Conservation (phyloP, 2,888 invertebrate genomes). For the Calliphora vomitoria region DNA sequence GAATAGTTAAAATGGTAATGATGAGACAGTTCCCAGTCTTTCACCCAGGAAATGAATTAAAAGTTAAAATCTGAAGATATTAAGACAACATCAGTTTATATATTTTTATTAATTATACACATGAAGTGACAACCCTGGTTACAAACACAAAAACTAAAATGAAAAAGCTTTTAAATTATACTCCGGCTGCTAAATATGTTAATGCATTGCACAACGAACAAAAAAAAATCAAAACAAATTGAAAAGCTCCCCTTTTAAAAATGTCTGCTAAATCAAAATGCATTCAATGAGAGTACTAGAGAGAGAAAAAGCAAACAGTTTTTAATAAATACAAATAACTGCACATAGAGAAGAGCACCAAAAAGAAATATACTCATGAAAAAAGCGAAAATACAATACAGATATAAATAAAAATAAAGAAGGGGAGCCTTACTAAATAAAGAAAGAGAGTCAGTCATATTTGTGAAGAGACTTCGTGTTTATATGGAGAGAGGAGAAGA, state of each 20-base stretch:
- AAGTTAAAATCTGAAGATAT: too few relatives aligned
- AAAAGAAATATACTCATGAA: neutral
- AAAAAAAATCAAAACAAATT: neutral
- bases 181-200: neutral
- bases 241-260: conserved; percentile 33
- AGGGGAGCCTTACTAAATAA: neutral
- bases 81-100: too few relatives aligned
- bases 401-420: neutral
- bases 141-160: neutral
- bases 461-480: neutral
- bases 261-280: conserved; percentile 4
- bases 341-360: too few relatives aligned
- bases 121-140: too few relatives aligned
- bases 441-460: neutral
- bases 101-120: too few relatives aligned
- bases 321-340: neutral
- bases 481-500: neutral
- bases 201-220: neutral
- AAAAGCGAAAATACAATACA: neutral
- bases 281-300: conserved; percentile 3
- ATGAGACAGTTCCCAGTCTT: too few relatives aligned
- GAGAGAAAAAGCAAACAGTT: neutral
- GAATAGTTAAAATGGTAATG: too few relatives aligned
- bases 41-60: too few relatives aligned
- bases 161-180: neutral